These are phyloP conservation scores for Tokudaia muenninki DNA, from an alignment of 2,797 vertebrate genomes.

Conservation along the genomic window DNA sequence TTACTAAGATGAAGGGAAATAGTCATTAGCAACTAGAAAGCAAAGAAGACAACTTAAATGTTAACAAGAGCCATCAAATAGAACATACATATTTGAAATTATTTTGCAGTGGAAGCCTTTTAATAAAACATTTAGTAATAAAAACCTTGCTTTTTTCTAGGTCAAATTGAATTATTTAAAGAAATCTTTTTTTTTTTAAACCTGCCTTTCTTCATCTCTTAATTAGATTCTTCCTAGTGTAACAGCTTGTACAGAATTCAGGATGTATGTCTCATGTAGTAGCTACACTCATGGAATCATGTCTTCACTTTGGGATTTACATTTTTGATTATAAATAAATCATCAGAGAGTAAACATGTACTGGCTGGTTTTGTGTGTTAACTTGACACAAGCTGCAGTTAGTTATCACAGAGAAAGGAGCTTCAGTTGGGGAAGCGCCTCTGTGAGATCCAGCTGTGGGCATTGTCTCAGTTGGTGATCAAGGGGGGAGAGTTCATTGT, in stretches of 20 bases:
- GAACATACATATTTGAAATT: slow-evolving; percentile 55
- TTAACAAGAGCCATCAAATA: background rate
- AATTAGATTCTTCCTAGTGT: background rate
- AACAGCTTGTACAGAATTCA: background rate
- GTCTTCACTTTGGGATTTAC: background rate
- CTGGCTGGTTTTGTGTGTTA: too few species aligned
- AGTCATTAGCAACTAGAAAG: slow-evolving; percentile 20
- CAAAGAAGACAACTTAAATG: background rate
- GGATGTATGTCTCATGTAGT: background rate
- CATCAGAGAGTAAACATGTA: background rate
- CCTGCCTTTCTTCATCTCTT: background rate
- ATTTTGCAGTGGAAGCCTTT: background rate
- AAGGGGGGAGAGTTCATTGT: too few species aligned
- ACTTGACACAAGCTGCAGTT: too few species aligned
- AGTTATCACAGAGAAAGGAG: too few species aligned
- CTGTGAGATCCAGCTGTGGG: too few species aligned
- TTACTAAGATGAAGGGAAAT: slow-evolving; percentile 20
- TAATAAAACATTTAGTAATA: slow-evolving; percentile 34
- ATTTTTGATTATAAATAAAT: background rate
- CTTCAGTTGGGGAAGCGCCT: too few species aligned
- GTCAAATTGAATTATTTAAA: background rate
- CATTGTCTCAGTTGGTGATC: too few species aligned
- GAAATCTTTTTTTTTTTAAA: background rate
- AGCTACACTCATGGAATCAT: background rate
- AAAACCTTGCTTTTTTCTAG: background rate